phyloP scores from a whole-genome alignment of 2,113 vertebrate species.

The Caranx ignobilis region DNA sequence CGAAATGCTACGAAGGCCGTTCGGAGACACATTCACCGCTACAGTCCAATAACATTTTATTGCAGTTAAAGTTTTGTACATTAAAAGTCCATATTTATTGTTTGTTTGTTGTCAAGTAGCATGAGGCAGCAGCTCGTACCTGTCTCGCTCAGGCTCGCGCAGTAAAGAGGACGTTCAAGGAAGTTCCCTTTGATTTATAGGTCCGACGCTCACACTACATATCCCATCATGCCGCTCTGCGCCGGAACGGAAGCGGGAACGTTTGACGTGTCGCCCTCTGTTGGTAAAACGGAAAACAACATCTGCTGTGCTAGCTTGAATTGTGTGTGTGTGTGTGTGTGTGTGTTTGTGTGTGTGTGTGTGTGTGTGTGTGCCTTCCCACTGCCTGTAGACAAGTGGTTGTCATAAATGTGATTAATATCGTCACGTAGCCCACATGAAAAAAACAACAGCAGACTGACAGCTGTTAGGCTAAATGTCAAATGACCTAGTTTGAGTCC shows the following conservation, averaged over 20 bases:
- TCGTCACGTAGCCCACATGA: background rate
- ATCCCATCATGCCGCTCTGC: slow-evolving; percentile 65
- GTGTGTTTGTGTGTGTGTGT: background rate
- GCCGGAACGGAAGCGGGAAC: slow-evolving; percentile 1
- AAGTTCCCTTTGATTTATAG: slow-evolving; percentile 61
- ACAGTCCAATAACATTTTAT: accelerated
- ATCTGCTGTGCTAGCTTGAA: background rate
- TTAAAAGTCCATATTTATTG: accelerated
- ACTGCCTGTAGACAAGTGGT: background rate
- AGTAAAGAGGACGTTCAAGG: slow-evolving; percentile 77
- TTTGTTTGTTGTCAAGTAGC: accelerated
- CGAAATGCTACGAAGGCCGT: accelerated
- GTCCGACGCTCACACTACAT: slow-evolving; percentile 41
- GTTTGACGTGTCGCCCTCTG: slow-evolving; percentile 37
- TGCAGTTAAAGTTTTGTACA: accelerated
- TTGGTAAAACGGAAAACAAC: slow-evolving; percentile 23
- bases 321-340: background rate
- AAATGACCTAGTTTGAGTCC: background rate
- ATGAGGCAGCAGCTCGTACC: slow-evolving; percentile 10
- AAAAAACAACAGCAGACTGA: background rate
- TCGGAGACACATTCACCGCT: accelerated
- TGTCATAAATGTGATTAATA: background rate
- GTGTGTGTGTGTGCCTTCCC: background rate
- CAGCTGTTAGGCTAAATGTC: background rate
- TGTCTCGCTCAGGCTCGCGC: slow-evolving; percentile 69